These are phyloP conservation scores for Diplodus puntazzo DNA, from an alignment of 2,797 vertebrate species.

Conservation along the genomic window DNA sequence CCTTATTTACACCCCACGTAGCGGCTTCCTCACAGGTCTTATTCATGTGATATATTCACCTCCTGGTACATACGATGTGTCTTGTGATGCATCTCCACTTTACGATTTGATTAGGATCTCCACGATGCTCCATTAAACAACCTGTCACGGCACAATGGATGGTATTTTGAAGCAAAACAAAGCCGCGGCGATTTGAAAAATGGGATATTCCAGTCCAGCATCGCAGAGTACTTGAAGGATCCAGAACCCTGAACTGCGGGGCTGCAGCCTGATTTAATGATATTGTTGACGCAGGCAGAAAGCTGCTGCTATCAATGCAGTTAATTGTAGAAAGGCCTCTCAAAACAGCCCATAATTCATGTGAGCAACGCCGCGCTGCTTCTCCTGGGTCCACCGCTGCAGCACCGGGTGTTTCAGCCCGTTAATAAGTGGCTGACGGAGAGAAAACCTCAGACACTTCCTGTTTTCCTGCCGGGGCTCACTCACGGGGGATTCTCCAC, in stretches of 20 bases:
- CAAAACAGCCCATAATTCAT: constrained; percentile 39
- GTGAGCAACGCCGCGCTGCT: neutral
- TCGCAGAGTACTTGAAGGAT: neutral
- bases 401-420: constrained; percentile 20
- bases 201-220: neutral
- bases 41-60: constrained; percentile 21
- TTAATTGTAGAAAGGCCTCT: constrained; percentile 19
- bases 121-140: constrained; percentile 27
- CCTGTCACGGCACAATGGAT: constrained; percentile 35
- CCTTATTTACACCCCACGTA: constrained; percentile 6
- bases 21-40: neutral
- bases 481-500: constrained; percentile 51
- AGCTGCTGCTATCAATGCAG: constrained; percentile 16
- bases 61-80: constrained; percentile 5
- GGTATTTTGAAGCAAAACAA: neutral
- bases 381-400: constrained; percentile 29
- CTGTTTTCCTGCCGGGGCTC: constrained; percentile 61
- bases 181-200: constrained; percentile 1
- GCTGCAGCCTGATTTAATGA: neutral
- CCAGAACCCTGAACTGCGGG: neutral
- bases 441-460: constrained; percentile 51
- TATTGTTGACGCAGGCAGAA: neutral
- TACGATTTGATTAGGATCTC: constrained; percentile 39
- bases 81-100: constrained; percentile 34
- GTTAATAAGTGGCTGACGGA: constrained; percentile 42